Percentiles rank a stretch among this genome's conserved stretches.
Evolutionary conservation across 2,113 vertebrate genomes (phyloP).

Genomic region (Hippocampus zosterae): DNA sequence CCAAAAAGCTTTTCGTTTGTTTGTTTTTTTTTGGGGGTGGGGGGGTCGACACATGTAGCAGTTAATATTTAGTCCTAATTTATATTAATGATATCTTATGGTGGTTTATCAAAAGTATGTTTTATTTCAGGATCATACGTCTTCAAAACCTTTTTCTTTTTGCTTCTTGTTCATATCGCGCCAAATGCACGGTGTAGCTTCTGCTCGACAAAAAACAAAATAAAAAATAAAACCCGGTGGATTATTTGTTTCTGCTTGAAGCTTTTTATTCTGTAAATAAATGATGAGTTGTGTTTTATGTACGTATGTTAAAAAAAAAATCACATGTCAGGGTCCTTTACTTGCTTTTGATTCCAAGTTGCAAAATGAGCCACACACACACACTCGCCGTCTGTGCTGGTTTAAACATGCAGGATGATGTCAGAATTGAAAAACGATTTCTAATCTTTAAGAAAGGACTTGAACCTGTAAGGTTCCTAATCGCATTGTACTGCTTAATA

Average conservation of each 20-base stretch:
- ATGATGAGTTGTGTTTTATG: constrained; percentile 54
- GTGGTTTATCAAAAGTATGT: constrained; percentile 49
- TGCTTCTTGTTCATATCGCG: constrained; percentile 45
- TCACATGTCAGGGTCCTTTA: constrained; percentile 44
- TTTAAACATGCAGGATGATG: constrained; percentile 23
- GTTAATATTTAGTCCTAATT: constrained; percentile 47
- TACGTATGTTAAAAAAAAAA: constrained; percentile 3
- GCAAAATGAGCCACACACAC: constrained; percentile 23
- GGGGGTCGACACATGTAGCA: constrained; percentile 3
- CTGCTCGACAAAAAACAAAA: constrained; percentile 40
- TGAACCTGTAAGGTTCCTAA: constrained; percentile 25
- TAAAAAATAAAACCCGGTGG: neutral
- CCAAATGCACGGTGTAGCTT: constrained; percentile 54
- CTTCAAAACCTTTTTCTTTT: constrained; percentile 50
- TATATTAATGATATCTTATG: constrained; percentile 46
- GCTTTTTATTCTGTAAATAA: constrained; percentile 31
- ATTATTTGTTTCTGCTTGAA: constrained; percentile 56
- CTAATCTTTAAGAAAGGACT: constrained; percentile 11
- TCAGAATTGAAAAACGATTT: constrained; percentile 30
- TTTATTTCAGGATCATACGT: constrained; percentile 62
- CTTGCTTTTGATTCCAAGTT: constrained; percentile 21
- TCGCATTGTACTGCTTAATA: constrained; percentile 33
- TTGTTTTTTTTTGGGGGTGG: too few species aligned
- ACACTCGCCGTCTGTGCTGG: constrained; percentile 5
- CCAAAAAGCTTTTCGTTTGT: too few species aligned